Base-by-base conservation (phyloP, 2,113 vertebrate species). In the Gallinago jamesoni region DNA sequence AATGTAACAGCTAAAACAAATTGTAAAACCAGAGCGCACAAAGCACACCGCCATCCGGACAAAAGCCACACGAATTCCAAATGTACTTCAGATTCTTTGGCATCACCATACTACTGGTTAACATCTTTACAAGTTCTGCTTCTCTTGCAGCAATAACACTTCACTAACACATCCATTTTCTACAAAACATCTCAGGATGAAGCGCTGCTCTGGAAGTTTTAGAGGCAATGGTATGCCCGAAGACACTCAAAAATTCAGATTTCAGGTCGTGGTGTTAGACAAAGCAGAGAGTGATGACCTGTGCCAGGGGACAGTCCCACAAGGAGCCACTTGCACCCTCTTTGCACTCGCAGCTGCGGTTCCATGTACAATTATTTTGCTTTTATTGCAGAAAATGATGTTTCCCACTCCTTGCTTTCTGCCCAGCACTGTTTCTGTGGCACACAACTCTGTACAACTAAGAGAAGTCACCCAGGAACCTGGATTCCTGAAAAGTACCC, bases 61-160 rank as follows among this genome's bases (percentile, higher is more conserved):
- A 69, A 93, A 95, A 93, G 50, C 75, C 70, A 60, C 35, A 10
- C 5, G 21, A 78, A 82, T 76, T 93, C 31, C 43, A 68, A 76
- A 85, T n/a, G 22, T 45, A 53, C 18, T 75, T 94, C 37, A 76
- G 45, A 53, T 62, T 69, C 23, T 53, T 79, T 62, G 45, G 33
- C 53, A 76, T 82, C 75, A 72, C 22, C 22, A 15, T n/a, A 41
- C 69, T 48, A 64, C 56, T 93, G 47, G 70, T 87, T 90, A 94
- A 76, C 55, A 67, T 60, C 67, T 87, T 75, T n/a, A 68, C 21
- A 83, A 91, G 53, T 64, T 91, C 70, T 89, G 73, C 60, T 82
- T 74, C 45, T 64, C 53, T 27, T 56, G 72, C 57, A 89, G 56
- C 39, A 81, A 45, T 27, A 88, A 62, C 35, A 67, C 62, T 81